These are phyloP conservation scores for Melanogrammus aeglefinus DNA, from an alignment of 2,797 vertebrate species.

Conservation along the genomic window DNA sequence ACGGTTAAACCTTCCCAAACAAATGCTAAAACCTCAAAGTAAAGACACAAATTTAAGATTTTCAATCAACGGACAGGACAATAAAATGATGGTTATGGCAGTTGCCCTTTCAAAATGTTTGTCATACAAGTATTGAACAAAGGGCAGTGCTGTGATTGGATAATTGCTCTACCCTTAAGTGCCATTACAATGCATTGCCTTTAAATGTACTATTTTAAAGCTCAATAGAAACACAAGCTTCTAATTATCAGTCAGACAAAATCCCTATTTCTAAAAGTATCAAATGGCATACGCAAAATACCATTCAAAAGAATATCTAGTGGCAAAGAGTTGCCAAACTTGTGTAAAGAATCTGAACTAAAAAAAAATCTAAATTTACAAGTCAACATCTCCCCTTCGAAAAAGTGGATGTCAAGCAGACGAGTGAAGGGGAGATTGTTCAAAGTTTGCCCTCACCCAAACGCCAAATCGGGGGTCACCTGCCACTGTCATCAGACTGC, in stretches of 20 bases:
- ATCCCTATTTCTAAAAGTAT: constrained; percentile 39
- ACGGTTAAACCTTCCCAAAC: constrained; percentile 41
- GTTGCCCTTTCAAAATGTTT: constrained; percentile 39
- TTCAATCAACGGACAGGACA: constrained; percentile 40
- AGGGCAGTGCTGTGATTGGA: constrained; percentile 24
- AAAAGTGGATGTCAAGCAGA: constrained; percentile 10
- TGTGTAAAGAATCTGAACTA: constrained; percentile 39
- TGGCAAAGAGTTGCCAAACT: constrained; percentile 42
- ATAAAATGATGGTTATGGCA: constrained; percentile 12
- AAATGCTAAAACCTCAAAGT: constrained; percentile 41
- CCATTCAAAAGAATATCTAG: constrained; percentile 39
- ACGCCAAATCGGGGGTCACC: constrained; percentile 17
- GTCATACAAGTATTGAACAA: constrained; percentile 47
- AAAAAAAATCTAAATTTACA: constrained; percentile 16
- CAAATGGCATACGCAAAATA: constrained; percentile 49
- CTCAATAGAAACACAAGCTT: constrained; percentile 46
- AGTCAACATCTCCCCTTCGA: constrained; percentile 18
- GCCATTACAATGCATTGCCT: constrained; percentile 39
- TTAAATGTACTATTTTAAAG: constrained; percentile 44
- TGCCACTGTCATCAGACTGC: constrained; percentile 2
- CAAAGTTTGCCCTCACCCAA: neutral
- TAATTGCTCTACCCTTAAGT: constrained; percentile 26
- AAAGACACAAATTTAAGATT: constrained; percentile 33
- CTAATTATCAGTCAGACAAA: constrained; percentile 34
- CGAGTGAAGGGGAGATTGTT: constrained; percentile 3